Base-by-base conservation (phyloP, 2,888 invertebrate genomes). In the Endotricha flammealis region DNA sequence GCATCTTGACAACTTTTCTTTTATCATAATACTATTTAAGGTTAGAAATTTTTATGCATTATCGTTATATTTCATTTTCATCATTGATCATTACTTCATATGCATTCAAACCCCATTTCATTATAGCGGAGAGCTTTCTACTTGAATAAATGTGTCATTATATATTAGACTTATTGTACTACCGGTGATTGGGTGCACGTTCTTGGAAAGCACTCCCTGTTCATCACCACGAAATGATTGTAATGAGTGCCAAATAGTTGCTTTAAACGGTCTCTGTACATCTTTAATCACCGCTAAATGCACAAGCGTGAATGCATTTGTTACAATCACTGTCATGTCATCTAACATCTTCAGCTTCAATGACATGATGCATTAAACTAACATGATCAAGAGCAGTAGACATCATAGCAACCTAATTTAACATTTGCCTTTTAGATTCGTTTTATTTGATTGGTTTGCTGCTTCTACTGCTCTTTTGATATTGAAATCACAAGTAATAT, bases 1-100 rank as follows among this genome's bases (percentile, higher is more conserved):
- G 86, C 86, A 86, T 86, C 86, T 86, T 86, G 86, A 86, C 86
- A 83, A 83, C 83, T 86, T 82, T 79, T 78, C 71, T 83, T 80
- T 76, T 62, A 62, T 53, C 58, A 67, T 63, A 63, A 62, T 50
- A 39, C 64, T 69, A 61, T 56, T 64, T 76, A 75, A 69, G 69
- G 60, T 60, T 64, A 58, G 51, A 49, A 53, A n/a, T n/a, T 20
- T 60, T 68, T 72, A 67, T 75, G 77, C 76, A 76, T 79, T 70
- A 69, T 73, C 35, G 76, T 79, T 69, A 69, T 73, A 33, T 64
- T 63, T 64, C 62, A 61, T 70, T 56, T n/a, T 53, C 57, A 46
- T 64, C 58, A 63, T 59, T 63, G 42, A 57, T 53, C 61, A 50
- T 66, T 44, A 46, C 64, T 60, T 71, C 69, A 69, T 68, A 66